Evolutionary conservation across 2,113 vertebrate genomes (phyloP), one percentile per base, ranked within the genome.

Genomic region (Aythya baeri): DNA sequence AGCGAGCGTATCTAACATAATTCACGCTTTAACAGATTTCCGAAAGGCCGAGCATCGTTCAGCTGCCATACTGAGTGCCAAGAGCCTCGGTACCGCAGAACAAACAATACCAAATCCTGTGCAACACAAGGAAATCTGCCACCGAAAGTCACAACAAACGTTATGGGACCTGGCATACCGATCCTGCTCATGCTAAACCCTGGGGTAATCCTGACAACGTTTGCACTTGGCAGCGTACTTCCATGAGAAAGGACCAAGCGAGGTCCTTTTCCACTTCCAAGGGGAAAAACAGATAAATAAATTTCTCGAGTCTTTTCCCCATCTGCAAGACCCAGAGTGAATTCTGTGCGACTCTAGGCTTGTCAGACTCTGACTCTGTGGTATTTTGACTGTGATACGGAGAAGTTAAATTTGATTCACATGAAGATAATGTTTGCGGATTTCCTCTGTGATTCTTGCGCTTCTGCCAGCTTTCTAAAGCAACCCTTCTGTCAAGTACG

Each of bases 281-380:
- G 68, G 3, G 1, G 61, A 73, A 57, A 63, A 73, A 75, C 11
- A 29, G 15, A 49, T 79, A 83, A 80, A 15, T 11, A 73, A 2
- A 63, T 76, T 87, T 81, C 78, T 9, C 5, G 76, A 62, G 16
- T 18, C 81, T 67, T 41, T 41, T 41, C 41, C 46, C 44, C 74
- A 67, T n/a, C 43, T 0, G 72, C 17, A 54, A 57, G 36, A 50
- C 22, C 0, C 0, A 72, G 29, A 88, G 25, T 25, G 3, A 62
- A 71, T 66, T 83, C 6, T 62, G 29, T 18, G 52, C 34, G 61
- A 22, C 26, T 49, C 22, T 9, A 44, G 81, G 29, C 49, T 46
- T 78, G 32, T 54, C 73, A 58, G 91, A 83, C 13, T 79, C 58
- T 32, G n/a, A 65, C n/a, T 8, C 2, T 68, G 32, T 34, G 38